Evolutionary conservation across 2,797 vertebrate genomes (phyloP).

Genomic region (Hozukius guyotensis): DNA sequence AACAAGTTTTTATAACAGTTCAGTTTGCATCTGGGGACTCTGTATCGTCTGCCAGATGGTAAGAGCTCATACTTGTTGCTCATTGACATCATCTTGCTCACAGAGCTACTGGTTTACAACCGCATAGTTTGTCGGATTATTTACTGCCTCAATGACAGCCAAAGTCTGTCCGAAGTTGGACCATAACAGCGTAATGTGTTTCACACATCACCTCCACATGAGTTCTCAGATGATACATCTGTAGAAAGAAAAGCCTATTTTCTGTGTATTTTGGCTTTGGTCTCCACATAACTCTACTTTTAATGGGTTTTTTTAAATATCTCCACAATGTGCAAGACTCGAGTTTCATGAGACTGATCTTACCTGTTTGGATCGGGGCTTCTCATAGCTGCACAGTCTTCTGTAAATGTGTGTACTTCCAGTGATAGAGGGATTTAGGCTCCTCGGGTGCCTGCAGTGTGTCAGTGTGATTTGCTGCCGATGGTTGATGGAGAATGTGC

Average conservation of each 20-base stretch:
- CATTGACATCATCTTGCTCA: background rate
- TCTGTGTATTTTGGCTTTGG: background rate
- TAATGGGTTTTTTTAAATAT: background rate
- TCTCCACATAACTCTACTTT: background rate
- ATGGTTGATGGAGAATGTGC: background rate
- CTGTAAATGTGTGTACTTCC: background rate
- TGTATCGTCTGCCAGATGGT: too few species aligned
- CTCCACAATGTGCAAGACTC: too few species aligned
- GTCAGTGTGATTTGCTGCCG: conserved; percentile 15
- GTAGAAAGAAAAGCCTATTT: background rate
- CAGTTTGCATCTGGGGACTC: too few species aligned
- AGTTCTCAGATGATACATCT: background rate
- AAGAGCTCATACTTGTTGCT: background rate
- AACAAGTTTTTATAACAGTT: too few species aligned
- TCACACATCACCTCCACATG: background rate
- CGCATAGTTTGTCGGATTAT: background rate
- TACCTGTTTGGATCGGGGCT: background rate
- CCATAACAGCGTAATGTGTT: background rate
- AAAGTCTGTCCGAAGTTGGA: background rate
- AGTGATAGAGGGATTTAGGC: background rate
- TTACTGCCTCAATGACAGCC: background rate
- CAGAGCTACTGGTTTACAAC: background rate
- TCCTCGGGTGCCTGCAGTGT: background rate
- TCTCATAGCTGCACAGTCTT: background rate
- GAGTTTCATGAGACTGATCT: background rate